Base-by-base conservation (phyloP, 2,797 vertebrate species). In the Nannoperca obscura region DNA sequence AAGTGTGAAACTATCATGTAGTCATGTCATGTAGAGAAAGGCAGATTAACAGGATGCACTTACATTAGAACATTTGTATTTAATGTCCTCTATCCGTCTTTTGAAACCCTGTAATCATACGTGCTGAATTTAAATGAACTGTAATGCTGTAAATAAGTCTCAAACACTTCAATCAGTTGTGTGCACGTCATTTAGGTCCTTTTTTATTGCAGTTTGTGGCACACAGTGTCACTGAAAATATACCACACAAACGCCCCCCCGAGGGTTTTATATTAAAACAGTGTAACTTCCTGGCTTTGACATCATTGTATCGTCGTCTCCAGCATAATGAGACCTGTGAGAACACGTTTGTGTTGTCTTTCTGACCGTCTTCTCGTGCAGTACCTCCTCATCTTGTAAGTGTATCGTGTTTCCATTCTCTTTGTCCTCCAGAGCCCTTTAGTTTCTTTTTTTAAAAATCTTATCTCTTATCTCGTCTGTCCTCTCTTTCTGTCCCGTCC, bases 1-100 rank as follows among this genome's bases (percentile, higher is more conserved):
- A 68, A 74, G 74, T 4, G 17, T 36, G 47, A 40, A 68, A 69
- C 65, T 64, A 57, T 47, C 67, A 10, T 77, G 27, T 52, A 24
- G 72, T 59, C 1, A 5, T 32, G 64, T 46, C 53, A 19, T 46
- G 27, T 20, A 22, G 38, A 38, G 20, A 53, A 38, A 44, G n/a
- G 42, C 9, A 20, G 5, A 30, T 14, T 15, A 50, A 50, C 20
- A 4, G 20, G 4, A 22, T 11, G 22, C 10, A 52, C n/a, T 12
- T 55, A 5, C 19, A 5, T 30, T 13, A 55, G 24, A 27, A 27
- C 24, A 27, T 27, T 27, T 27, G 44, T 55, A 55, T 68, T 34
- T 69, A 13, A 47, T 34, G 2, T 32, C 24, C 5, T 69, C 19
- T 4, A 13, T 68, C 17, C 15, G 5, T 30, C 36, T 68, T 1